Conservation (phyloP, 2,797 vertebrate genomes). For the Acipenser oxyrinchus region DNA sequence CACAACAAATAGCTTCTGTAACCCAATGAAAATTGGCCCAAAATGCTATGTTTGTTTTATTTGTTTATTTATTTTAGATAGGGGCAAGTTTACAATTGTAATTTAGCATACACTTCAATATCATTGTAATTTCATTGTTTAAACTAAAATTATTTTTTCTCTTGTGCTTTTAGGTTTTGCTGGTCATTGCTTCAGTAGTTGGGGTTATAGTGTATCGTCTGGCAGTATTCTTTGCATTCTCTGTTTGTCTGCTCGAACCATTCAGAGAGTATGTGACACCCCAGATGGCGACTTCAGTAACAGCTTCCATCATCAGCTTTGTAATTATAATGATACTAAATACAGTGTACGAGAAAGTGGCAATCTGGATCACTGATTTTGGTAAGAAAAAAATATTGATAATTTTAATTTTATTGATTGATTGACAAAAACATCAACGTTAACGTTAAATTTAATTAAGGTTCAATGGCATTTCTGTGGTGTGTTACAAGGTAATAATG, state of each 20-base stretch:
- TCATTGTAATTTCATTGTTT: too few relatives aligned
- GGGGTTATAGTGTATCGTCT: constrained; percentile 88
- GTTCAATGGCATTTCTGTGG: too few relatives aligned
- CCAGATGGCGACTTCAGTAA: constrained; percentile 83
- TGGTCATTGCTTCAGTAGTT: constrained; percentile 83
- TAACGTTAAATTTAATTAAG: too few relatives aligned
- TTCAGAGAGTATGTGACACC: constrained; percentile 84
- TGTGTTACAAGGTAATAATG: too few relatives aligned
- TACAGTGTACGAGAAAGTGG: constrained; percentile 77
- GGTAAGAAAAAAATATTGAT: constrained; percentile 51
- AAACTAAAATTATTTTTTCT: background rate
- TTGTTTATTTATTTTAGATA: background rate
- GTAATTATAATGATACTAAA: constrained; percentile 88
- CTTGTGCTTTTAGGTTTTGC: constrained; percentile 61
- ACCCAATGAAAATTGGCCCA: background rate
- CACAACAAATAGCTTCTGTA: too few relatives aligned
- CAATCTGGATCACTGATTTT: constrained; percentile 85
- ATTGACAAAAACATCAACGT: background rate
- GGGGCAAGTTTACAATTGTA: background rate
- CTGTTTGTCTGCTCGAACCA: constrained; percentile 64
- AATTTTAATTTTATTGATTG: background rate
- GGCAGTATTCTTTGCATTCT: constrained; percentile 80
- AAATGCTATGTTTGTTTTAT: background rate
- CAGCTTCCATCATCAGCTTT: constrained; percentile 84
- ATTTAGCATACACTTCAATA: too few relatives aligned